phyloP scores from a whole-genome alignment of 1,140 invertebrate genomes.

The Parapsyche elsis region DNA sequence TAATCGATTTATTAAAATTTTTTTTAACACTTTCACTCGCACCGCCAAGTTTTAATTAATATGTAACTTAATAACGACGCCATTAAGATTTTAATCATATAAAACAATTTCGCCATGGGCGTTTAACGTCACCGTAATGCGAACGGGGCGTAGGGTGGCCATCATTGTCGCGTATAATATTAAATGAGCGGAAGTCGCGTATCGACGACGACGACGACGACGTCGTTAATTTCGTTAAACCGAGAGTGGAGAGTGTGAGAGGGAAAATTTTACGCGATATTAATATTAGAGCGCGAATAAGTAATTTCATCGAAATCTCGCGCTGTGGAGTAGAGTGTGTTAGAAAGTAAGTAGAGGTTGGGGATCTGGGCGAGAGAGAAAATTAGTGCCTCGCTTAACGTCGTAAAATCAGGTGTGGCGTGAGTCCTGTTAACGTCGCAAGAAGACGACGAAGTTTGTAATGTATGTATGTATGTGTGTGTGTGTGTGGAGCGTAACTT shows the following conservation, averaged over 20 bases:
- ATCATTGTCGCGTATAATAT: constrained; percentile 21
- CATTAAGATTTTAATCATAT: constrained; percentile 9
- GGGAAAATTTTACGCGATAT: constrained; percentile 50
- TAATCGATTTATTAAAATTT: too few relatives aligned
- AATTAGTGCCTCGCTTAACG: neutral
- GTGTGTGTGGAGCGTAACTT: neutral
- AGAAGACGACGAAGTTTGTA: neutral
- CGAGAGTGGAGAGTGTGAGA: constrained; percentile 26
- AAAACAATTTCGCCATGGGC: neutral
- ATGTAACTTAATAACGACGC: neutral
- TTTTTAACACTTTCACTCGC: neutral
- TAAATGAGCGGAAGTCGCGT: neutral
- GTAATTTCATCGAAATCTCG: constrained; percentile 43
- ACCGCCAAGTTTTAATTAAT: neutral
- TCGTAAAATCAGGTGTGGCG: constrained; percentile 13
- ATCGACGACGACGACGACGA: constrained; percentile 15
- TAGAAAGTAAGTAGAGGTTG: too few relatives aligned
- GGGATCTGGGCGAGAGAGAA: too few relatives aligned
- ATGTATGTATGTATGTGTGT: neutral
- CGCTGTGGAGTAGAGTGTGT: neutral
- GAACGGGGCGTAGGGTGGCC: neutral
- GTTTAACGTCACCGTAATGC: neutral
- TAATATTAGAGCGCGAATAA: constrained; percentile 47
- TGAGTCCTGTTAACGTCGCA: constrained; percentile 1
- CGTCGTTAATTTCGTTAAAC: constrained; percentile 49